These are phyloP conservation scores for Scomber japonicus DNA, from an alignment of 2,113 vertebrate species.

Conservation along the genomic window DNA sequence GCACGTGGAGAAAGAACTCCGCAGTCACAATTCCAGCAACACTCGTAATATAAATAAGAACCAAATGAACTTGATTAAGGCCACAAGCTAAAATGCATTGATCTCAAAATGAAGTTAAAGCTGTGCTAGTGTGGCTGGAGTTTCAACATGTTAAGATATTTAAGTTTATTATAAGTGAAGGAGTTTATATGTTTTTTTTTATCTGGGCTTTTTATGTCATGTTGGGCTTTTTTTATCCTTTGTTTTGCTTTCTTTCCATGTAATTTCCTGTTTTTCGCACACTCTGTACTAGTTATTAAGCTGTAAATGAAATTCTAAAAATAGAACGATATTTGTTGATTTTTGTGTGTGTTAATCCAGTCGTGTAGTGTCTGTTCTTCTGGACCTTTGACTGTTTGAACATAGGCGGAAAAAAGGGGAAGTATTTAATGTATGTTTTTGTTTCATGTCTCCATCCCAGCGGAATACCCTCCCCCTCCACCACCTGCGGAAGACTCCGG, in stretches of 20 bases:
- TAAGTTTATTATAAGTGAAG: background rate
- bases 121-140: too few species aligned
- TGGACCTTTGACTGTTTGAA: conserved; percentile 57
- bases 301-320: background rate
- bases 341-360: background rate
- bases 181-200: background rate
- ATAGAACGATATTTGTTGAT: background rate
- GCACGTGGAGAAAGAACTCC: too few species aligned
- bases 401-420: conserved; percentile 51
- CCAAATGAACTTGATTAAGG: too few species aligned
- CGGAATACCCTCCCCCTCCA: conserved; percentile 88
- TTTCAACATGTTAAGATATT: too few species aligned
- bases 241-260: background rate
- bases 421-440: conserved; percentile 64
- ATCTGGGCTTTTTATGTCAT: background rate
- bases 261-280: background rate
- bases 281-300: background rate
- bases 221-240: background rate
- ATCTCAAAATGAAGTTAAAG: too few species aligned
- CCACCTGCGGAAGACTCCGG: conserved; percentile 85
- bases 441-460: conserved; percentile 65
- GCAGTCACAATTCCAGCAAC: too few species aligned
- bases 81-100: too few species aligned
- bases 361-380: background rate
- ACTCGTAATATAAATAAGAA: too few species aligned